A percentile compares a stretch with the other conserved stretches of the same genome.
phyloP scores from a whole-genome alignment of 2,888 invertebrate genomes.

The Pristionchus entomophagus region DNA sequence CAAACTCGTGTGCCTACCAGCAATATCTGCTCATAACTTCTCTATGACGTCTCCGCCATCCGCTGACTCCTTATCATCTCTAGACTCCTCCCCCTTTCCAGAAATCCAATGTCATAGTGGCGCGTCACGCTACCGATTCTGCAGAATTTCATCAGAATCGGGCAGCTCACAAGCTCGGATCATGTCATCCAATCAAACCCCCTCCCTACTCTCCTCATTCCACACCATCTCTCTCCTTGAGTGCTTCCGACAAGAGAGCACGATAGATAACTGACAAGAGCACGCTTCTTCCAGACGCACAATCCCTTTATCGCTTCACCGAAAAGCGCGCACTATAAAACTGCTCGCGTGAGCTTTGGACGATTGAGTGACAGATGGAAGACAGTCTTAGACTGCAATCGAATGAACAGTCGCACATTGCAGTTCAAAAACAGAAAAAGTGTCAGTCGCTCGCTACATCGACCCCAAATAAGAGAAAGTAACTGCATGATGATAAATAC shows the following conservation, averaged over 20 bases:
- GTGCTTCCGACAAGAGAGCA: background rate
- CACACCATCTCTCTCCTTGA: background rate
- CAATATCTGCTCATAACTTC: too few relatives aligned
- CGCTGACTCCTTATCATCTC: background rate
- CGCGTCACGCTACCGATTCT: background rate
- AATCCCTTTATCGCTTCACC: background rate
- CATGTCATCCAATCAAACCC: conserved; percentile 5
- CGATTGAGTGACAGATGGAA: background rate
- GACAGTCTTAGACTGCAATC: too few relatives aligned
- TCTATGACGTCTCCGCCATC: background rate
- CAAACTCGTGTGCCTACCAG: background rate
- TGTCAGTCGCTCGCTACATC: too few relatives aligned
- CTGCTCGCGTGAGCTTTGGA: too few relatives aligned
- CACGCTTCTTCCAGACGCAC: background rate
- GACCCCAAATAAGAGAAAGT: too few relatives aligned
- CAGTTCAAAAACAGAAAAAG: too few relatives aligned
- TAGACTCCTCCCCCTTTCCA: conserved; percentile 28
- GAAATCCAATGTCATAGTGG: conserved; percentile 1
- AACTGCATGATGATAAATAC: too few relatives aligned
- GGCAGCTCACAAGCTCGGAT: background rate
- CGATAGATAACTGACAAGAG: too few relatives aligned
- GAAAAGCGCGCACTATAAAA: background rate
- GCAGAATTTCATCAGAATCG: background rate
- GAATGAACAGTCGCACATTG: too few relatives aligned
- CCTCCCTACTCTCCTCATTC: background rate